Percentiles rank a stretch among this genome's conserved stretches.
phyloP scores from a whole-genome alignment of 2,113 vertebrate genomes.

The Anser cygnoides region DNA sequence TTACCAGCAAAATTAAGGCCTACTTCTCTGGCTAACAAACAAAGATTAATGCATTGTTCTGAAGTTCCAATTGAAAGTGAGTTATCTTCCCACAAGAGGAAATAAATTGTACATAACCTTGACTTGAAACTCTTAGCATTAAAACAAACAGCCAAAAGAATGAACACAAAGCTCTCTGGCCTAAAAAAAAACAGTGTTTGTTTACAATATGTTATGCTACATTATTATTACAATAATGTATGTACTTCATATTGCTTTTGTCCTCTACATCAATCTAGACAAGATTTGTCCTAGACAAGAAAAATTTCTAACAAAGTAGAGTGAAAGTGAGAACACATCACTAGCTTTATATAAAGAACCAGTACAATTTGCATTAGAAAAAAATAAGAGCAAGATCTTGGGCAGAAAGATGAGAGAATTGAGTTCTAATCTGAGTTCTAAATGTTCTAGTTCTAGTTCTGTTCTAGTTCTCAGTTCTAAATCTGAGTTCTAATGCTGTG shows the following conservation, averaged over 20 bases:
- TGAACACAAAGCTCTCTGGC: not conserved
- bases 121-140: not conserved
- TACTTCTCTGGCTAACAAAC: not conserved
- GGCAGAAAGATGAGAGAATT: not conserved
- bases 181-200: no score
- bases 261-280: not conserved
- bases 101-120: not conserved
- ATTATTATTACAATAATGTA: not conserved
- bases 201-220: no score
- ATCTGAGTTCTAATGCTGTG: not conserved
- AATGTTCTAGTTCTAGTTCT: no score
- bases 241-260: not conserved
- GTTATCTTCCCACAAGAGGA: not conserved
- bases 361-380: not conserved
- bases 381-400: not conserved
- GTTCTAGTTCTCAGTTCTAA: no score
- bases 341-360: not conserved
- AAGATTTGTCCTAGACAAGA: not conserved
- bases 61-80: not conserved
- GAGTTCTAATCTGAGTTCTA: not conserved
- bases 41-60: not conserved
- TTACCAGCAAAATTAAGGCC: not conserved
- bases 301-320: not conserved
- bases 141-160: not conserved
- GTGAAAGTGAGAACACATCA: not conserved